A percentile compares a stretch with the other conserved stretches of the same genome.
These are phyloP conservation scores for Sphenopsis melanotis DNA, from an alignment of 2,797 vertebrate genomes.

Conservation along the genomic window DNA sequence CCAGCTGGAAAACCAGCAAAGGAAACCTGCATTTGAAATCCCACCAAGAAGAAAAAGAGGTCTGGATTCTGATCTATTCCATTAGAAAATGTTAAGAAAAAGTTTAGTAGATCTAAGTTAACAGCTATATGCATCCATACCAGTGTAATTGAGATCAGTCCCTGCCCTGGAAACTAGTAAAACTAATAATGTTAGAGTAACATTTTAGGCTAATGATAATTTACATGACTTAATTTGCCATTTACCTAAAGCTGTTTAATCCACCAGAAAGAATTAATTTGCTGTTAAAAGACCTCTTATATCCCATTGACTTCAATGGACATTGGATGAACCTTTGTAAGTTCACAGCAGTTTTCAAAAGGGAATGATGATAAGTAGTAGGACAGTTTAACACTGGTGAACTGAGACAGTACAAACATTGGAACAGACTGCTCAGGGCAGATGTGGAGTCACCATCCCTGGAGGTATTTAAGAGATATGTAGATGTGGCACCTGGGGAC, in stretches of 20 bases:
- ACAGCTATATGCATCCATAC: background rate
- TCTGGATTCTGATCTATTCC: background rate
- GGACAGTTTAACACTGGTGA: background rate
- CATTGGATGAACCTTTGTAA: background rate
- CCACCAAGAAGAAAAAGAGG: background rate
- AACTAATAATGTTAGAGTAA: conserved; percentile 7
- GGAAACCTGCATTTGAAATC: background rate
- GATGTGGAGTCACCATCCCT: background rate
- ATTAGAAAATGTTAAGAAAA: background rate
- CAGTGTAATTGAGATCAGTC: background rate
- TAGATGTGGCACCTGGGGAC: background rate
- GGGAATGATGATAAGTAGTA: background rate
- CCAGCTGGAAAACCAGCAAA: background rate
- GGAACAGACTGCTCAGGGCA: background rate
- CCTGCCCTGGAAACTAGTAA: background rate
- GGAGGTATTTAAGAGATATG: background rate
- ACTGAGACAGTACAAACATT: background rate
- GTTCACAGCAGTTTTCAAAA: background rate
- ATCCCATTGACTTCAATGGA: background rate
- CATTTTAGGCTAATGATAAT: conserved; percentile 6
- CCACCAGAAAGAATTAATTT: conserved; percentile 9
- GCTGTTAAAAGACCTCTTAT: background rate
- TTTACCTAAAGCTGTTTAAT: background rate
- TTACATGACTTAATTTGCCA: conserved; percentile 18
- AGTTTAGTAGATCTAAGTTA: background rate